Base-by-base conservation (phyloP, 1,140 invertebrate species). In the Aricia agestis region DNA sequence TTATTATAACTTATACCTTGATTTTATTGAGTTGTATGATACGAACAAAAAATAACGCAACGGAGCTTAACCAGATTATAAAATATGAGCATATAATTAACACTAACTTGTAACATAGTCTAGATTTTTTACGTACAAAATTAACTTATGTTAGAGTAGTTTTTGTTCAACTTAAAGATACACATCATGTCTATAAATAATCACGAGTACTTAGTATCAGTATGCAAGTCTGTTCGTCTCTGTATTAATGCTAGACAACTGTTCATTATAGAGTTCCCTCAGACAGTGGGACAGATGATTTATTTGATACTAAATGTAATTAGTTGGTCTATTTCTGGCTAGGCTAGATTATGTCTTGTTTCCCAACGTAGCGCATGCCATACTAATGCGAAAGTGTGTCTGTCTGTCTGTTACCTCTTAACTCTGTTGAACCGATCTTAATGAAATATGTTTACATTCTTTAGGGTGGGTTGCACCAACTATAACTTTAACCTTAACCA, bases 241-340 rank as follows among this genome's bases (percentile, higher is more conserved):
- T 11, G 45, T 52, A 52, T 52, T 52, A 52, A 52, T 52, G 9
- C 45, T 52, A 52, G 42, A 45, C 42, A 52, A 52, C 45, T 52
- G 45, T 52, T 52, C 45, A 52, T 52, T 52, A 52, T 9, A 6
- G 36, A 52, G 13, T 15, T 52, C 10, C 13, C 10, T 9, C 45
- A 52, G 45, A 13, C 45, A 52, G 45, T 13, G 45, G 13, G 45
- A 52, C 45, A 52, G 45, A 52, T 52, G 45, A 52, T 52, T 52
- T 52, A 52, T 52, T 52, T 52, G 11, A 52, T 52, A 52, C 45
- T 52, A 52, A 52, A 52, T 52, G 45, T 52, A 52, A 52, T 52
- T 52, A 52, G 45, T 15, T 52, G 1, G 45, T 52, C 13, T 52
- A 52, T 52, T 52, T 52, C 45, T 52, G 45, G 5, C 45, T 52